Conservation (phyloP, 2,797 vertebrate genomes). For the Lacerta agilis region DNA sequence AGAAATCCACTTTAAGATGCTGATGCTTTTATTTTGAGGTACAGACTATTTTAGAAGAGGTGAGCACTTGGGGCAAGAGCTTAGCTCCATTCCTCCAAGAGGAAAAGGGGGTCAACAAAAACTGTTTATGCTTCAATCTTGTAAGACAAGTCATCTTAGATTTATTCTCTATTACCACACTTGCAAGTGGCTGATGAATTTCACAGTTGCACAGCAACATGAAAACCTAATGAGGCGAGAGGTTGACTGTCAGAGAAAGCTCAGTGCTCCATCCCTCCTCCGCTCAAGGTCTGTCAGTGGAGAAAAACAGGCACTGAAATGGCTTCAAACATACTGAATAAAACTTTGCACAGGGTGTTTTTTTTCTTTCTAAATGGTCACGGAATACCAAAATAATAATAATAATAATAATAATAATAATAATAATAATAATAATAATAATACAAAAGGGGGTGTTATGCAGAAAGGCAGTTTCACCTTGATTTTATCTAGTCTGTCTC, state of each 20-base stretch:
- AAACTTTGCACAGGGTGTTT: background rate
- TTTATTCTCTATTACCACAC: rapidly evolving
- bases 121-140: background rate
- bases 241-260: slow-evolving; percentile 43
- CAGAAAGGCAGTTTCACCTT: background rate
- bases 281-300: background rate
- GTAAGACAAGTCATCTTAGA: slow-evolving; percentile 37
- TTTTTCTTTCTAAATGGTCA: background rate
- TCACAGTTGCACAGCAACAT: slow-evolving; percentile 64
- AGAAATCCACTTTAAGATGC: background rate
- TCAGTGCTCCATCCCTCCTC: slow-evolving; percentile 40
- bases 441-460: slow-evolving; percentile 3
- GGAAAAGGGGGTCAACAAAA: background rate
- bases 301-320: background rate
- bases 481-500: background rate
- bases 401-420: no score
- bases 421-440: background rate
- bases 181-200: slow-evolving; percentile 48
- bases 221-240: slow-evolving; percentile 38
- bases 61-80: background rate
- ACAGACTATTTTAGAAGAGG: background rate
- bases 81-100: background rate
- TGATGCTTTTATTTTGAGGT: background rate
- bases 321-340: slow-evolving; percentile 19
- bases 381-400: background rate